Conservation (phyloP, 2,113 vertebrate species). For the Empidonax alnorum region DNA sequence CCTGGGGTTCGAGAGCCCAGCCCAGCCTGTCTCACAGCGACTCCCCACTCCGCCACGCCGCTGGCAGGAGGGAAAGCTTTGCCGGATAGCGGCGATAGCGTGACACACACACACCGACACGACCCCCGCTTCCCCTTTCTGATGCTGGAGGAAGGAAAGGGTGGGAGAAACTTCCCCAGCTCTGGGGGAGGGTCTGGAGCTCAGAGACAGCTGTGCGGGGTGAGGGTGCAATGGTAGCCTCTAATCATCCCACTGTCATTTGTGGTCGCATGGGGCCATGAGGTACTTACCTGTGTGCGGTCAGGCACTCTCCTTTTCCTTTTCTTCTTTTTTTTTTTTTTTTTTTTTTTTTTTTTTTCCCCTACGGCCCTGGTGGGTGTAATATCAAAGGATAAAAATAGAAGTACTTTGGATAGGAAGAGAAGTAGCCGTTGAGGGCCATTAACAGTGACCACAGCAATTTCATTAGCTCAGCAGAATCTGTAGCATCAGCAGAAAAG, state of each 20-base stretch:
- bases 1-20: background rate
- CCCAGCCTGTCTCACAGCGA: background rate
- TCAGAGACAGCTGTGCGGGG: background rate
- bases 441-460: background rate
- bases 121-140: background rate
- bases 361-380: background rate
- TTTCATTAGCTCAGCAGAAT: background rate
- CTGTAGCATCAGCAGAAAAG: background rate
- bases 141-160: background rate
- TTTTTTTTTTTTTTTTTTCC: too few relatives aligned
- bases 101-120: background rate
- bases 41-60: background rate
- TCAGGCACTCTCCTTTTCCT: background rate
- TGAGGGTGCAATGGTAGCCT: fast-evolving
- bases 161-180: background rate
- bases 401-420: background rate
- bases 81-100: background rate
- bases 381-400: background rate
- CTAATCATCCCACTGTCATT: background rate
- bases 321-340: background rate
- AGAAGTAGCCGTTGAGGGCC: background rate
- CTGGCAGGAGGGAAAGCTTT: background rate
- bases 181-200: background rate
- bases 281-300: background rate
- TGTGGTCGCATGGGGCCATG: background rate